phyloP scores from a whole-genome alignment of 2,888 invertebrate species.

The Dryococelus australis region DNA sequence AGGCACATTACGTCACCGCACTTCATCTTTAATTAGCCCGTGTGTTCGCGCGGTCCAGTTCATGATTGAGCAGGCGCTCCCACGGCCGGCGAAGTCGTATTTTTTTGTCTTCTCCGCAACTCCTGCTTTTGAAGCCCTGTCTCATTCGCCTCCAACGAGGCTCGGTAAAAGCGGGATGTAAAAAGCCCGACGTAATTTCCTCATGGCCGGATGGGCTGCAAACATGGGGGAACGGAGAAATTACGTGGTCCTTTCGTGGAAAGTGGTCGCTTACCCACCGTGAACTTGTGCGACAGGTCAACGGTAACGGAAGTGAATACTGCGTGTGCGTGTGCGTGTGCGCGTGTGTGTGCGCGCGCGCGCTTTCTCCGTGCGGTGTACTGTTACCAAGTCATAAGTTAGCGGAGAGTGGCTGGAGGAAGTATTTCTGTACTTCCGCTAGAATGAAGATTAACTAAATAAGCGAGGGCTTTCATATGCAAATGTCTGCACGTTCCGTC shows the following conservation, averaged over 20 bases:
- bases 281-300: not conserved
- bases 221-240: not conserved
- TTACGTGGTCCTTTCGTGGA: not conserved
- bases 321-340: too few relatives aligned
- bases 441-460: too few relatives aligned
- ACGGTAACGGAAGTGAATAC: not conserved
- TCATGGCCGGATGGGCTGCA: not conserved
- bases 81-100: not conserved
- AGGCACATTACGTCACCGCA: not conserved
- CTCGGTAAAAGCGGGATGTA: not conserved
- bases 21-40: slow-evolving; percentile 22
- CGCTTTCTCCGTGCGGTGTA: not conserved
- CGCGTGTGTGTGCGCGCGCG: not conserved
- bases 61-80: not conserved
- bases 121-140: not conserved
- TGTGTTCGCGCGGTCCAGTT: not conserved
- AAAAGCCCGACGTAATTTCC: not conserved
- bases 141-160: not conserved
- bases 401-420: not conserved
- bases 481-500: too few relatives aligned
- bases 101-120: not conserved
- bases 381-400: not conserved
- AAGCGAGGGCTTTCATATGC: too few relatives aligned
- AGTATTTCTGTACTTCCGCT: too few relatives aligned
- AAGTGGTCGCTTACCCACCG: not conserved